A percentile compares a stretch with the other conserved stretches of the same genome.
phyloP scores from a whole-genome alignment of 2,113 vertebrate species.

The Procavia capensis region DNA sequence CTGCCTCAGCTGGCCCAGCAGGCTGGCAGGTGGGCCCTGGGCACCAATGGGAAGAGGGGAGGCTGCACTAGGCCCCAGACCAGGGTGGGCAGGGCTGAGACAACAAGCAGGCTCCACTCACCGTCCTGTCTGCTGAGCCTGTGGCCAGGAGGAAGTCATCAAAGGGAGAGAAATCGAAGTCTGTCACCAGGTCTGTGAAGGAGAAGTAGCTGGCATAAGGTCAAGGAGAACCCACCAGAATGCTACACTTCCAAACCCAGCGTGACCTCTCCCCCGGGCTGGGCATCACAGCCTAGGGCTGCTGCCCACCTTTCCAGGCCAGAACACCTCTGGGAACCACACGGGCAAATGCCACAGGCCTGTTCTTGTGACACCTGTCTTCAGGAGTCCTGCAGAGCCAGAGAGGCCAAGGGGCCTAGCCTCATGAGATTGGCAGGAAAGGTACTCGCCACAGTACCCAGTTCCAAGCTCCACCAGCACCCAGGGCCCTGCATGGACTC shows the following conservation, averaged over 20 bases:
- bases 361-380: not conserved
- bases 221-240: not conserved
- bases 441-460: not conserved
- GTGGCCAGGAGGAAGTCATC: slow-evolving; percentile 95
- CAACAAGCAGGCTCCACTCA: slow-evolving; percentile 78
- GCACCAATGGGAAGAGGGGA: rapidly evolving
- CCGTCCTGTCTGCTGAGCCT: slow-evolving; percentile 92
- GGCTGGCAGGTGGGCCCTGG: not conserved
- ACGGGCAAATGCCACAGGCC: not conserved
- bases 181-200: slow-evolving; percentile 92
- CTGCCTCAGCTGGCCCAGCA: not conserved
- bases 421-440: not conserved
- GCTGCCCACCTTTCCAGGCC: not conserved
- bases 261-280: not conserved
- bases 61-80: not conserved
- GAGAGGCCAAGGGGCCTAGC: not conserved
- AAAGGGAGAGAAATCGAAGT: slow-evolving; percentile 97
- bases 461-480: not conserved
- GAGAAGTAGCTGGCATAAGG: not conserved
- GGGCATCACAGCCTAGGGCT: not conserved
- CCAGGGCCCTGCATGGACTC: not conserved
- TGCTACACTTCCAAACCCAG: not conserved
- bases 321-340: not conserved
- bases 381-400: not conserved
- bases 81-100: not conserved